Evolutionary conservation across 2,113 vertebrate species (phyloP).

Genomic region (Menidia beryllina): DNA sequence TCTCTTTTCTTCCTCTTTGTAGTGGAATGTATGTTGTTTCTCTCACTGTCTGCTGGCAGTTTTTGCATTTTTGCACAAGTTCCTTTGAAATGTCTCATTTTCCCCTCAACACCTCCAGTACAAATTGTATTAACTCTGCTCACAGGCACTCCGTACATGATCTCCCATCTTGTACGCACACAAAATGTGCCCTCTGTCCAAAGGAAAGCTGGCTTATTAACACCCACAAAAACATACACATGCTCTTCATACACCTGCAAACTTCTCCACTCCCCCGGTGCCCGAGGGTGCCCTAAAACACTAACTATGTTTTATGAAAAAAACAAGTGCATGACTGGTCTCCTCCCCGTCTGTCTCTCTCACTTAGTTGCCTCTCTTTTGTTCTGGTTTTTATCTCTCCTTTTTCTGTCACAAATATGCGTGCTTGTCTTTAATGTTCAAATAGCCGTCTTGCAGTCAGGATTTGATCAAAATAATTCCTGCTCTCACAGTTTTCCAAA

Average conservation of each 20-base stretch:
- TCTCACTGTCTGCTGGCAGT: constrained; percentile 48
- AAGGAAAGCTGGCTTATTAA: constrained; percentile 1
- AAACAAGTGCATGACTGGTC: constrained; percentile 64
- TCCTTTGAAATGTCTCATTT: neutral
- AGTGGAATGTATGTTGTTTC: constrained; percentile 46
- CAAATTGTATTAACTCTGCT: constrained; percentile 13
- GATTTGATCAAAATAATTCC: constrained; percentile 14
- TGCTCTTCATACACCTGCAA: constrained; percentile 63
- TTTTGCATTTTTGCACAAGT: constrained; percentile 33
- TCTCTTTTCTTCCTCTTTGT: constrained; percentile 53
- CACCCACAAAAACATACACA: constrained; percentile 31
- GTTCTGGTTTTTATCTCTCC: constrained; percentile 1
- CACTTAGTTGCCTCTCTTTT: constrained; percentile 7
- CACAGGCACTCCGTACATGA: constrained; percentile 28
- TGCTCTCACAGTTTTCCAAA: neutral
- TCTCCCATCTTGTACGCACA: constrained; percentile 7
- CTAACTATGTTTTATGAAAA: constrained; percentile 39
- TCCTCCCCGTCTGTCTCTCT: constrained; percentile 42
- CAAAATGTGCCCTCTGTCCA: constrained; percentile 1
- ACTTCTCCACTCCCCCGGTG: constrained; percentile 35
- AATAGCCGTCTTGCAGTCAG: neutral
- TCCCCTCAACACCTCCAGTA: constrained; percentile 2
- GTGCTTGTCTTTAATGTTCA: neutral
- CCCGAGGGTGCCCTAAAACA: constrained; percentile 59
- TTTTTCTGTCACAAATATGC: constrained; percentile 7